Evolutionary conservation across 2,888 invertebrate species (phyloP).

Genomic region (Lasioglossum figueresi): DNA sequence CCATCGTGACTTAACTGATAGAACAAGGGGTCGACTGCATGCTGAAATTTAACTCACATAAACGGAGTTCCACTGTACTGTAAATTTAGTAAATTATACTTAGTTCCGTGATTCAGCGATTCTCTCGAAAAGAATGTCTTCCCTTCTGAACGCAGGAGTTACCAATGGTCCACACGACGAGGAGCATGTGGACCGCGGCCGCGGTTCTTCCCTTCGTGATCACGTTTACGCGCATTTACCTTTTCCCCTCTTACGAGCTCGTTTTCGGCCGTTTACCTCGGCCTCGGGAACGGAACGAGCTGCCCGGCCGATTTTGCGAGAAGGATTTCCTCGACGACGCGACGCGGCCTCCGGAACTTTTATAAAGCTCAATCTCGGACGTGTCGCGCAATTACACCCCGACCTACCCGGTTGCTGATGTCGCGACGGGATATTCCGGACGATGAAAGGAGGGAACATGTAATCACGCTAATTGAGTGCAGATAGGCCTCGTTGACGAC

Average conservation of each 20-base stretch:
- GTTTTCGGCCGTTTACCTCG: background rate
- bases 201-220: conserved; percentile 1
- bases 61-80: background rate
- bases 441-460: conserved; percentile 71
- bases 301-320: background rate
- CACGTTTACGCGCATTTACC: conserved; percentile 16
- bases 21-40: too few species aligned
- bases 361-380: conserved; percentile 61
- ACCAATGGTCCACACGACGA: conserved; percentile 1
- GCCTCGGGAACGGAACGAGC: background rate
- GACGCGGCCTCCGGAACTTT: conserved; percentile 14
- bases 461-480: conserved; percentile 82
- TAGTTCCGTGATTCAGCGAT: background rate
- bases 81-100: background rate
- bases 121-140: background rate
- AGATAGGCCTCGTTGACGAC: conserved; percentile 82
- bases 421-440: conserved; percentile 65
- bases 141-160: background rate
- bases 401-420: conserved; percentile 54
- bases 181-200: background rate
- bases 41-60: too few species aligned
- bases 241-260: background rate
- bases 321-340: conserved; percentile 12
- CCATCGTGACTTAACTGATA: too few species aligned
- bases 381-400: conserved; percentile 69